Evolutionary conservation across 1,140 invertebrate genomes (phyloP), one percentile per base, ranked within the genome.

Genomic region (Planococcus citri): DNA sequence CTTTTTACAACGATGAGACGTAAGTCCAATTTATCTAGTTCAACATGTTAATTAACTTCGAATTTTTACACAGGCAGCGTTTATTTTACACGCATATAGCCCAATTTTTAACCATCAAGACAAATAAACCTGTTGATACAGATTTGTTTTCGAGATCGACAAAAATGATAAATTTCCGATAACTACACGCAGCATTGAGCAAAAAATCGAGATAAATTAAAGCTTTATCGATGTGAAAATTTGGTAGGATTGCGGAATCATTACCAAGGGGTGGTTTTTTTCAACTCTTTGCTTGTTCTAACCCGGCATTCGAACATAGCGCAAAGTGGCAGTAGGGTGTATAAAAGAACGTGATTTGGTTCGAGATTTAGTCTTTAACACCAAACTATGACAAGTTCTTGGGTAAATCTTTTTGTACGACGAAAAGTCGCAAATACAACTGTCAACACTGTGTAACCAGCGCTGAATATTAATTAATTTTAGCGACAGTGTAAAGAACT

Each of bases 341-440:
- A 64, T 27, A 64, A 24, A 64, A 64, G 60, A 64, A 64, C 60
- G 60, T 64, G 60, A 64, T 64, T 27, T 64, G 60, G 21, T 64
- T 64, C 60, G 25, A 25, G 60, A 64, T 64, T 64, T 64, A 64
- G 60, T 64, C 60, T 64, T 64, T 64, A 64, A 64, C 60, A 64
- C 60, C 22, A 25, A 64, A 64, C 60, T 64, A 64, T 64, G 60
- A 64, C 60, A 64, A 64, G 60, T 64, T 64, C 60, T 27, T 64
- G 60, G 60, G 60, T 64, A 64, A 64, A 64, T 64, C 60, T 64
- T 64, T 64, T 64, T 64, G 60, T 64, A 64, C 60, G 60, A 64
- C 25, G 60, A 64, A 64, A 64, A 64, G 21, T 64, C 60, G 21
- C 60, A 64, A 64, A 64, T 64, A 64, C 60, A 24, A 64, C 60